A percentile compares a stretch with the other conserved stretches of the same genome.
Evolutionary conservation across 23 tunicate species (phyloP).

Genomic region (Styela clava): DNA sequence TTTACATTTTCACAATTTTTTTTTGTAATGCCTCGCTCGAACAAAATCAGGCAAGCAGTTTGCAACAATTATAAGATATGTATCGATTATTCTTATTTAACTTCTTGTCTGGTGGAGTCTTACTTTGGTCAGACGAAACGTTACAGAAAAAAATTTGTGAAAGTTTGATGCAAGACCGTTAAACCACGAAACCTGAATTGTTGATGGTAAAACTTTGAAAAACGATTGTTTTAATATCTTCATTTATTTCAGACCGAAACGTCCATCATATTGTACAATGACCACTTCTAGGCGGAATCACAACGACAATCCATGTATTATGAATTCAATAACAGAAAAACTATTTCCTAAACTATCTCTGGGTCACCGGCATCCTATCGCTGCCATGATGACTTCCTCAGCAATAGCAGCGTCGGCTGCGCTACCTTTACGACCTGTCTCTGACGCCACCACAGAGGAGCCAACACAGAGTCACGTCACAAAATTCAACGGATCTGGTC

Average conservation of each 20-base stretch:
- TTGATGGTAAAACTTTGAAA: too few species aligned
- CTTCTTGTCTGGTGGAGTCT: too few species aligned
- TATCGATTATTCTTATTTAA: too few species aligned
- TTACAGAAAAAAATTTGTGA: too few species aligned
- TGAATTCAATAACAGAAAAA: constrained; percentile 77
- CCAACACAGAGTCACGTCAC: constrained; percentile 4
- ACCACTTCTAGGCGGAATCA: constrained; percentile 44
- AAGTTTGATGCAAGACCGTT: too few species aligned
- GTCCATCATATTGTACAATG: constrained; percentile 42
- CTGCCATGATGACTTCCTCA: neutral
- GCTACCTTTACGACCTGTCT: neutral
- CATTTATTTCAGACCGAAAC: constrained; percentile 49
- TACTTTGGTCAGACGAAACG: too few species aligned
- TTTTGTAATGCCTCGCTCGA: too few species aligned
- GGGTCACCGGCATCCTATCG: constrained; percentile 31
- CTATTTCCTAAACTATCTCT: constrained; percentile 71
- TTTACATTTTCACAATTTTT: too few species aligned
- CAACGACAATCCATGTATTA: constrained; percentile 84
- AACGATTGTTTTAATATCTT: too few species aligned
- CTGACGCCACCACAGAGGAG: neutral
- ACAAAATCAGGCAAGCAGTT: too few species aligned
- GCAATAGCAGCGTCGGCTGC: neutral
- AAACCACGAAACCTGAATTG: too few species aligned
- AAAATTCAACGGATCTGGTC: neutral
- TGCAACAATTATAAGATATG: too few species aligned